A percentile compares a stretch with the other conserved stretches of the same genome.
phyloP scores from a whole-genome alignment of 2,888 invertebrate species.

The Emmelina monodactyla region DNA sequence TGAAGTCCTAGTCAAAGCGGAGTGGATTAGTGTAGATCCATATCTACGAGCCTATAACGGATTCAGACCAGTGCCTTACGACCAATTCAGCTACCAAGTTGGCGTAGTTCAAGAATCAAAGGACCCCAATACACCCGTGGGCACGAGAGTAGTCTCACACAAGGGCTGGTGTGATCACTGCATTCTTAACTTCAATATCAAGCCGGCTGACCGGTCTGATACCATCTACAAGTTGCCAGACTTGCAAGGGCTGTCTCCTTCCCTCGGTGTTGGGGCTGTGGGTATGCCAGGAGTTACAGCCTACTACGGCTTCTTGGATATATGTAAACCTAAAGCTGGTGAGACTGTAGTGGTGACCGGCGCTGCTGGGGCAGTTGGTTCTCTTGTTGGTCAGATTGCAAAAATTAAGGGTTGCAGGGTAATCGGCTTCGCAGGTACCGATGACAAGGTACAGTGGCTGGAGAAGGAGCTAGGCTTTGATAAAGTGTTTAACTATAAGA shows the following conservation, averaged over 20 bases:
- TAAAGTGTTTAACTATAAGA: conserved; percentile 77
- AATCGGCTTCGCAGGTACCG: conserved; percentile 76
- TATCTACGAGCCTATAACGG: conserved; percentile 27
- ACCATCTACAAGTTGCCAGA: conserved; percentile 51
- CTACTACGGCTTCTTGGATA: conserved; percentile 73
- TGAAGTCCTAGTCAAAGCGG: conserved; percentile 36
- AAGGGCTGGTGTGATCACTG: conserved; percentile 74
- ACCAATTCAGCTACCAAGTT: conserved; percentile 24
- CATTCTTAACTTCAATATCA: conserved; percentile 15
- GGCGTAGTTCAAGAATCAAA: conserved; percentile 65
- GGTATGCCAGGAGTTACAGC: conserved; percentile 78
- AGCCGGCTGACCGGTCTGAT: conserved; percentile 14
- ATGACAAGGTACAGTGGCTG: conserved; percentile 75
- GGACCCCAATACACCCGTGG: conserved; percentile 66
- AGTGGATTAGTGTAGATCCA: conserved; percentile 34
- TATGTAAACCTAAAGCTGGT: conserved; percentile 72
- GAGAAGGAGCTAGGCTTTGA: conserved; percentile 72
- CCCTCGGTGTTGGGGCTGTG: conserved; percentile 66
- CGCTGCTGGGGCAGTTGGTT: conserved; percentile 80
- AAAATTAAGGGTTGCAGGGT: conserved; percentile 71
- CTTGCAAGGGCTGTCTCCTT: conserved; percentile 52
- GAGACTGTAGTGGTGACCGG: conserved; percentile 75
- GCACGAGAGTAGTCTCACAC: conserved; percentile 63
- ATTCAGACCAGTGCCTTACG: conserved; percentile 17
- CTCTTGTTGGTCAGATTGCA: conserved; percentile 77